Base-by-base conservation (phyloP, 1,140 invertebrate genomes). In the Drosophila oshimai region DNA sequence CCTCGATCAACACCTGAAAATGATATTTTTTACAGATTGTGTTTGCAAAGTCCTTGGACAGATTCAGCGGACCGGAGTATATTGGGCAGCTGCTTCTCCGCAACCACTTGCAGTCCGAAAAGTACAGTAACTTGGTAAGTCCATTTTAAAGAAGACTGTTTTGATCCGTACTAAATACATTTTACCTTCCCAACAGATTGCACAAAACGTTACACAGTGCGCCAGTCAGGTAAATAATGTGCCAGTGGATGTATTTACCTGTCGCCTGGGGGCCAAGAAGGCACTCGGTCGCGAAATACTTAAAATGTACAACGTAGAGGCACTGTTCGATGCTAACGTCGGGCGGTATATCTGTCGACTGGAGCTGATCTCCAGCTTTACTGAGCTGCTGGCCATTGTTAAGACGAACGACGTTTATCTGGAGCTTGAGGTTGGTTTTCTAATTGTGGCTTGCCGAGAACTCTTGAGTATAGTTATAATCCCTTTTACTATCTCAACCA, bases 61-160 rank as follows among this genome's bases (percentile, higher is more conserved):
- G 80, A 75, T 91, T 90, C 54, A 90, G 89, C 51, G 90, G 90
- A n/a, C 55, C 79, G 17, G 73, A 67, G 9, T 89, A 90, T 64
- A 61, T 51, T 5, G 90, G 55, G 24, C 69, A 74, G 49, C 55
- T 91, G 26, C 71, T 90, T 45, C 44, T 91, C 12, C 87, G 89
- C 47, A 91, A 91, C 81, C 90, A 91, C 49, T 54, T 90, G 18
- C 90, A 91, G 76, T 58, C 75, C 9, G 89, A 91, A 34, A 91
- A 91, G 37, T 72, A 70, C 45, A 83, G 72, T 33, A 91, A 91
- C 68, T 49, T 91, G 76, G 90, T 91, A 49, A 79, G 73, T 69
- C 15, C 17, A 12, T 2, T 1, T 20, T 7, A 4, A 33, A 12
- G 0, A 12, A 12, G 2, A 6, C 10, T 22, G 10, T 15, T 6